phyloP scores from a whole-genome alignment of 2,797 vertebrate species.

The Diplodus puntazzo region DNA sequence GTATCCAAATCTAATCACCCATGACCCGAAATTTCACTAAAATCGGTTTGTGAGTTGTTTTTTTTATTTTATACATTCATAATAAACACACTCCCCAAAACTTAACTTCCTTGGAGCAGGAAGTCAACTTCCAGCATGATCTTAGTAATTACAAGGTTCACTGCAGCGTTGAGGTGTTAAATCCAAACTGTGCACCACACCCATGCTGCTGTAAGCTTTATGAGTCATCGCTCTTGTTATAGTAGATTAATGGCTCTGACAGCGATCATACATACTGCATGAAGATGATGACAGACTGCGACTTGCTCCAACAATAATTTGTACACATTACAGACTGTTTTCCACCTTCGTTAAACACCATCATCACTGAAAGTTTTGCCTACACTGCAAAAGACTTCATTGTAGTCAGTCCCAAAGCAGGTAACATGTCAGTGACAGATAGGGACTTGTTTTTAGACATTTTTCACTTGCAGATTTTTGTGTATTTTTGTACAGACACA shows the following conservation, averaged over 20 bases:
- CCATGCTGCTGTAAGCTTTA: background rate
- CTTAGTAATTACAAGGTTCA: background rate
- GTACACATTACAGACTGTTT: constrained; percentile 2
- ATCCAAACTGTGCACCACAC: background rate
- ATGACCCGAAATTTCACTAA: background rate
- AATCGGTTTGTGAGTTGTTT: background rate
- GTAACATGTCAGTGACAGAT: no score
- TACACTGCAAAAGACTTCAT: no score
- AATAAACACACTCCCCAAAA: background rate
- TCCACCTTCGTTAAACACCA: background rate
- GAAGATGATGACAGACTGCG: background rate
- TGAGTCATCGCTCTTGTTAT: background rate
- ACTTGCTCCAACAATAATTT: background rate
- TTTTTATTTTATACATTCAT: background rate
- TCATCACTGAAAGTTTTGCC: background rate
- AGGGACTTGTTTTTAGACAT: no score
- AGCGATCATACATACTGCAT: background rate
- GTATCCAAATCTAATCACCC: background rate
- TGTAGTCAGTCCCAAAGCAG: no score
- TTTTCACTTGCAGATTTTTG: background rate
- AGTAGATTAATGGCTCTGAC: background rate
- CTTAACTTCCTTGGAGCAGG: background rate
- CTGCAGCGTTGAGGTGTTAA: background rate
- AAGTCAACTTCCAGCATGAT: background rate
- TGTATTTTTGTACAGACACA: background rate